Base-by-base conservation (phyloP, 2,888 invertebrate species). In the Eupithecia vulgata region DNA sequence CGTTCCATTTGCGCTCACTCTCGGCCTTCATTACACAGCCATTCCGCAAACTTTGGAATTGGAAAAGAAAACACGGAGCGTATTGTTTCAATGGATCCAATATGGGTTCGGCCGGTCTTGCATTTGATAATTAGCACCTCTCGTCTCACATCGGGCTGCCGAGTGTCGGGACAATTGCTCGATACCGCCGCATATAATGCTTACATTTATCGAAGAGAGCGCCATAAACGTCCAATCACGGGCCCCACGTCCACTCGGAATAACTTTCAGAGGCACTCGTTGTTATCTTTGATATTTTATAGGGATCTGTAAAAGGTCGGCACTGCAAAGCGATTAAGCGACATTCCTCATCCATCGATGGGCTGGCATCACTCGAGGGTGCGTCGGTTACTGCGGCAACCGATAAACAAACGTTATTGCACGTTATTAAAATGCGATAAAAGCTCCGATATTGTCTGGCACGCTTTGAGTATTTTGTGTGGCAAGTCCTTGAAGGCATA, bases 261-360 rank as follows among this genome's bases (percentile, higher is more conserved):
- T 85, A 85, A 82, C 87, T 87, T 86, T 88, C 89, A 87, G 85
- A 88, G 88, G 87, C 88, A 89, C 87, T 90, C 90, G 91, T 91
- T 93, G 92, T 94, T 94, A 94, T 94, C 94, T 93, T 90, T 90
- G 90, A 92, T 91, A 93, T 93, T 94, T 94, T 94, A 94, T 94
- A 93, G 93, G 88, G 90, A 92, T 89, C 94, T 88, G 93, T 94
- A 94, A 94, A 94, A 92, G 89, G 91, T 87, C 92, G 92, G 91
- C 91, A 85, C 90, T 91, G 90, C 90, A 88, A 88, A 89, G 90
- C 89, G 90, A 91, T 91, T 89, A 90, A 89, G 90, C 87, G 90
- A 92, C 93, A 94, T 93, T 94, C 94, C 92, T 86, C 82, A 80
- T 84, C 82, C 81, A 85, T 86, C 81, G 84, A 21, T 7, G 65